phyloP scores from a whole-genome alignment of 1,140 invertebrate genomes.

The Tetramorium simillimum region DNA sequence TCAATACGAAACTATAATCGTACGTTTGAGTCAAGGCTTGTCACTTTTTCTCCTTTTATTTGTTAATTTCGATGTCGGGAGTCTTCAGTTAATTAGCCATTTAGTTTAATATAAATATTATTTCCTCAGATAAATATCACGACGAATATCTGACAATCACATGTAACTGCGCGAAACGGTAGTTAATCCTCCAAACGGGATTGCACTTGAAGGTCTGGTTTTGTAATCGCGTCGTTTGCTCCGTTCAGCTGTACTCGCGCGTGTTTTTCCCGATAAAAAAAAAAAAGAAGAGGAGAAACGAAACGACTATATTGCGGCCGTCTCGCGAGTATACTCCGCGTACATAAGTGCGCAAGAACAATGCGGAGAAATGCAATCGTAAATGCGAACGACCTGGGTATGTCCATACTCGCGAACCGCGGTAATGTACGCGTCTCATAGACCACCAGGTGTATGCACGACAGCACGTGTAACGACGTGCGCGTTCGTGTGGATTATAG shows the following conservation, averaged over 20 bases:
- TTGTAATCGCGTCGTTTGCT: constrained; percentile 13
- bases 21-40: too few relatives aligned
- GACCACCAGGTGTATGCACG: background rate
- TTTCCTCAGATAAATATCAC: background rate
- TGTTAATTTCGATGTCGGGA: too few relatives aligned
- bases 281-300: background rate
- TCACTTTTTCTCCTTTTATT: too few relatives aligned
- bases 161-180: background rate
- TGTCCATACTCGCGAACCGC: background rate
- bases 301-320: background rate
- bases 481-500: constrained; percentile 16
- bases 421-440: constrained; percentile 31
- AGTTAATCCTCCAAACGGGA: background rate
- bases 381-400: background rate
- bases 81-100: too few relatives aligned
- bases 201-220: background rate
- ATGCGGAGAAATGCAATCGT: constrained; percentile 26
- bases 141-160: background rate
- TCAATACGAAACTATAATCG: too few relatives aligned
- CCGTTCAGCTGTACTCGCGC: background rate
- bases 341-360: constrained; percentile 12
- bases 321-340: background rate
- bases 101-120: background rate
- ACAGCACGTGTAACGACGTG: background rate
- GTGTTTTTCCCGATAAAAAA: background rate